Evolutionary conservation across 2,113 vertebrate species (phyloP), one percentile per base, ranked within the genome.

Genomic region (Erythrocebus patas): DNA sequence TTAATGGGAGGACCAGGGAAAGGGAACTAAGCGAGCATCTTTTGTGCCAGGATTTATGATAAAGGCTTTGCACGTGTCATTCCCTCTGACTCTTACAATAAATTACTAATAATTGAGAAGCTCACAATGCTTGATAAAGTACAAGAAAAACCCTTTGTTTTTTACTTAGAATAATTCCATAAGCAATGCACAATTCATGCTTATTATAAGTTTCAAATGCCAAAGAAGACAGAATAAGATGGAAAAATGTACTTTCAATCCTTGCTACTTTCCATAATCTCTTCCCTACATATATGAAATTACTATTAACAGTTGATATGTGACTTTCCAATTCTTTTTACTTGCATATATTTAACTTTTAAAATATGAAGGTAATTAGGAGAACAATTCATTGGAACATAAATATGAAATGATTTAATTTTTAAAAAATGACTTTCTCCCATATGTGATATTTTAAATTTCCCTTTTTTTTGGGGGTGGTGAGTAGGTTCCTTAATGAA

Each of bases 341-440:
- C 91, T 89, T 94, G 30, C 43, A n/a, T 57, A 6, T 82, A 48
- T 70, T 88, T 45, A 73, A 43, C 13, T 95, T 55, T 97, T 94
- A 50, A 96, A 80, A 50, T 73, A 30, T 73, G 59, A 76, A 78
- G 40, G 20, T 38, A 80, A 66, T 94, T 91, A 95, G 43, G 35
- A 59, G 10, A 9, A 88, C 27, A 89, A 95, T 48, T 87, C 50
- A 57, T 59, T 81, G 73, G 30, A 85, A 72, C 35, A 76, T 72
- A 84, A 92, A 64, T 72, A 57, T 61, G 5, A 97, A 92, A 43
- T 30, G 13, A 76, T 90, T 90, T 43, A 55, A 78, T 90, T n/a
- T 88, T 23, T 9, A 3, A n/a, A 78, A 93, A 72, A 48, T 72
- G 4, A 75, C 59, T 86, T 73, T 78, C 13, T 23, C 78, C 50